Evolutionary conservation across 2,797 vertebrate genomes (phyloP).

Genomic region (Champsocephalus esox): DNA sequence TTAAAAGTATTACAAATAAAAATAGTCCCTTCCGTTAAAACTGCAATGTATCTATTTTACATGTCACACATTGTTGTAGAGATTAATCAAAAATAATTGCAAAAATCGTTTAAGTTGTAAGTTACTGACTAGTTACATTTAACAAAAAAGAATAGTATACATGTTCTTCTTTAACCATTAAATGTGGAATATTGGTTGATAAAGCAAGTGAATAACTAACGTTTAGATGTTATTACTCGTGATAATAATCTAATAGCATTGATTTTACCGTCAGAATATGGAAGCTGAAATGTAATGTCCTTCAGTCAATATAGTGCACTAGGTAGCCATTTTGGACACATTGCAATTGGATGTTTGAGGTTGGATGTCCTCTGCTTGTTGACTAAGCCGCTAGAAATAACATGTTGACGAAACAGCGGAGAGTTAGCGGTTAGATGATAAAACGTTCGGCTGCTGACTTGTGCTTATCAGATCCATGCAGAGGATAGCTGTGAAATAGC

Average conservation of each 20-base stretch:
- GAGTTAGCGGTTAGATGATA: slow-evolving; percentile 43
- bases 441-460: slow-evolving; percentile 43
- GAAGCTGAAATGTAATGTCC: neutral
- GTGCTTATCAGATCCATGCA: slow-evolving; percentile 56
- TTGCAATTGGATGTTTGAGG: neutral
- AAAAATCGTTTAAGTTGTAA: too few relatives aligned
- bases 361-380: neutral
- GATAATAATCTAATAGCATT: neutral
- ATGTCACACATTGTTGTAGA: neutral
- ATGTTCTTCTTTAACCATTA: neutral
- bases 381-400: slow-evolving; percentile 42
- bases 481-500: slow-evolving; percentile 44
- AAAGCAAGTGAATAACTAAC: neutral
- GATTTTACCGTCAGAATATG: neutral
- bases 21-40: neutral
- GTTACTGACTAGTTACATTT: neutral
- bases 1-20: too few relatives aligned
- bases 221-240: neutral
- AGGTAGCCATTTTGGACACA: neutral
- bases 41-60: neutral
- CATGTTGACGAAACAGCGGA: slow-evolving; percentile 9
- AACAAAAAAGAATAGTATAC: neutral
- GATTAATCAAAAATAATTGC: neutral
- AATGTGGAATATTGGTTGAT: neutral
- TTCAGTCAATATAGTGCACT: neutral